Base-by-base conservation (phyloP, 1,140 invertebrate genomes). In the Ceratina japonica region DNA sequence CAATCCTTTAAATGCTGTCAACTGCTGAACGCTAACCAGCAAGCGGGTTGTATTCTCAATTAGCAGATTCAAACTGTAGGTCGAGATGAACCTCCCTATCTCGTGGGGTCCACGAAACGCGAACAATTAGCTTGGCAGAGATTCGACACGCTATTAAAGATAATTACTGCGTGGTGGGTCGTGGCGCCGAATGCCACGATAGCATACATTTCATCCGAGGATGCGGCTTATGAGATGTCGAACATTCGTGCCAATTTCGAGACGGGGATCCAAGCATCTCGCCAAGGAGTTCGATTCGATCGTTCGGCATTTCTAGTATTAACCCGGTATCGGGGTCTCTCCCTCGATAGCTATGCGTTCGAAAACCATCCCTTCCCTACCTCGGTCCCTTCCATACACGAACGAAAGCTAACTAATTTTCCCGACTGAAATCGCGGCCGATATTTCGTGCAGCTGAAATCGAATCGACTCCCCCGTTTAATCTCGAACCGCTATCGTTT, bases 51-150 rank as follows among this genome's bases (percentile, higher is more conserved):
- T 18, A 18, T 77, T 49, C 27, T 61, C 49, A 66, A 80, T 80
- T 79, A 68, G 22, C 49, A n/a, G 79, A 83, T 74, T 65, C 62
- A 73, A 70, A 58, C 63, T 27, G 51, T 24, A 64, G 73, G 66
- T 65, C 56, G 3, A 5, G 63, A 73, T 70, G 56, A 65, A 37
- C 51, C 27, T 31, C 65, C 51, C 52, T 44, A 44, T 44, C 49
- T 59, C 52, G 1, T 15, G 75, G 24, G 37, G 37, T 44, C 10
- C 4, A 61, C 27, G 64, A 44, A 49, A 68, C 54, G 31, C 44
- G 72, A 73, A 54, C 77, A 76, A 84, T 82, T 82, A 84, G 75
- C 63, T 64, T 82, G 27, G 68, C 63, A 79, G 76, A 59, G 65
- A 62, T 66, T 82, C 44, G 63, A 49, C 51, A 15, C 13, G 62